phyloP scores from a whole-genome alignment of 2,888 invertebrate species.

The Zele albiditarsus region DNA sequence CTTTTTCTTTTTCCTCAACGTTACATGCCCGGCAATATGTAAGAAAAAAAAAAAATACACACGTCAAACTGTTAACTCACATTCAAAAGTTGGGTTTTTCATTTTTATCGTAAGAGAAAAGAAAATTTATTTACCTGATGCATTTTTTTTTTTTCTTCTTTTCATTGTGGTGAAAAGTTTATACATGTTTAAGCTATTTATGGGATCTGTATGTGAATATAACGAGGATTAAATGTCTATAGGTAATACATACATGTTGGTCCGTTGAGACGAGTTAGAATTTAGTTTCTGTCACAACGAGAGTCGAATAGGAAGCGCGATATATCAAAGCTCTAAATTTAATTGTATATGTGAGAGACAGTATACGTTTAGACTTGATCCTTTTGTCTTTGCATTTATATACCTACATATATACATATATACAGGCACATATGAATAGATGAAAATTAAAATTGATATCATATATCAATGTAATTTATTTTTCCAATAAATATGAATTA shows the following conservation, averaged over 20 bases:
- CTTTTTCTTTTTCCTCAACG: background rate
- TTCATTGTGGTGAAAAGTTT: background rate
- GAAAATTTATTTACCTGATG: background rate
- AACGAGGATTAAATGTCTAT: slow-evolving; percentile 20
- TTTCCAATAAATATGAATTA: too few species aligned
- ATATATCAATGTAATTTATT: too few species aligned
- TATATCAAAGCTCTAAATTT: slow-evolving; percentile 41
- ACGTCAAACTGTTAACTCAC: too few species aligned
- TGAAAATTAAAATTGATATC: too few species aligned
- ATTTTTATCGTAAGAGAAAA: background rate
- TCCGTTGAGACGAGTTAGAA: slow-evolving; percentile 35
- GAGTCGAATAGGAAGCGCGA: slow-evolving; percentile 34
- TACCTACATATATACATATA: background rate
- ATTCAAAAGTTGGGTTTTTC: background rate
- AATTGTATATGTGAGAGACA: slow-evolving; percentile 34
- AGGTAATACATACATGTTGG: slow-evolving; percentile 13
- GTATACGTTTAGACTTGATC: slow-evolving; percentile 33
- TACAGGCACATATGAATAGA: background rate
- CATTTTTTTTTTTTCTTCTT: background rate
- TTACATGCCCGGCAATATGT: too few species aligned
- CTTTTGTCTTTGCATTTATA: slow-evolving; percentile 10
- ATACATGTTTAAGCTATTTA: background rate
- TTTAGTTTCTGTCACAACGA: slow-evolving; percentile 23
- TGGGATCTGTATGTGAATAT: background rate
- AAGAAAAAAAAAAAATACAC: background rate